A percentile compares a stretch with the other conserved stretches of the same genome.
phyloP scores from a whole-genome alignment of 1,140 invertebrate genomes.

The Heliconius eleuchia region DNA sequence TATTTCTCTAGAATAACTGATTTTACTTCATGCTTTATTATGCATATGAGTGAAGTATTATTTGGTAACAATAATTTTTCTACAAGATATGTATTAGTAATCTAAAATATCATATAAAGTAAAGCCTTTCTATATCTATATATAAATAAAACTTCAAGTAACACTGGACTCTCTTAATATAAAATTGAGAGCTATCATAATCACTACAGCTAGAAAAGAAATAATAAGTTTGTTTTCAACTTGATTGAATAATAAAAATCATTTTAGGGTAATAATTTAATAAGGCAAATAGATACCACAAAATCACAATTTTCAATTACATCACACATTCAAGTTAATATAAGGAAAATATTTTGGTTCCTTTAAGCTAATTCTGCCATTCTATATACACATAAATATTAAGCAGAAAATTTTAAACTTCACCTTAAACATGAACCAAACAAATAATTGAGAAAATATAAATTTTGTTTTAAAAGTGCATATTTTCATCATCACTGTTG shows the following conservation, averaged over 20 bases:
- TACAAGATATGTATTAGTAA: too few relatives aligned
- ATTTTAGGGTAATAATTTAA: constrained; percentile 37
- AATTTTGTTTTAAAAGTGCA: neutral
- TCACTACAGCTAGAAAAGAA: too few relatives aligned
- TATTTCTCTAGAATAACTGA: too few relatives aligned
- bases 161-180: too few relatives aligned
- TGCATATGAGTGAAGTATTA: too few relatives aligned
- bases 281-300: constrained; percentile 27
- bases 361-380: neutral
- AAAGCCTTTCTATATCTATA: too few relatives aligned
- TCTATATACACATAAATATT: constrained; percentile 8
- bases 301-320: constrained; percentile 30
- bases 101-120: too few relatives aligned
- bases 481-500: constrained; percentile 78
- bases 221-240: too few relatives aligned
- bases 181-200: too few relatives aligned
- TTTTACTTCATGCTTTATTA: too few relatives aligned
- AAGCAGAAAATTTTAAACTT: neutral
- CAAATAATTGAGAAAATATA: neutral
- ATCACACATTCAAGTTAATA: constrained; percentile 13
- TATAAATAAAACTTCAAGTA: too few relatives aligned
- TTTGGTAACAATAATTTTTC: too few relatives aligned
- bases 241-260: neutral
- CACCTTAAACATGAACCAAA: constrained; percentile 10
- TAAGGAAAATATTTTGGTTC: neutral